A percentile compares a stretch with the other conserved stretches of the same genome.
Evolutionary conservation across 2,888 invertebrate genomes (phyloP).

Genomic region (Blera fallax): DNA sequence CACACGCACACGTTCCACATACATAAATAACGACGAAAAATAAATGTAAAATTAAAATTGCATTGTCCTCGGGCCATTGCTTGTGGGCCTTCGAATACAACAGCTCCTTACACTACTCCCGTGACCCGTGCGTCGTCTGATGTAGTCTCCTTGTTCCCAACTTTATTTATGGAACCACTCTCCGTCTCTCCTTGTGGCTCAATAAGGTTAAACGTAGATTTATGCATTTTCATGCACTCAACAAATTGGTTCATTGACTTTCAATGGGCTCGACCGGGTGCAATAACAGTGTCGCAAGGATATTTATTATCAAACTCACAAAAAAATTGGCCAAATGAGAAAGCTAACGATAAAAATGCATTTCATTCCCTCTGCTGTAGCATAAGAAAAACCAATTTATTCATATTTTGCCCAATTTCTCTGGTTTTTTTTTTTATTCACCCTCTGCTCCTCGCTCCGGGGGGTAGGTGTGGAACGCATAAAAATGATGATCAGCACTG

Average conservation of each 20-base stretch:
- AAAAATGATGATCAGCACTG: conserved; percentile 68
- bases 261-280: not conserved
- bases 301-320: conserved; percentile 28
- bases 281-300: conserved; percentile 11
- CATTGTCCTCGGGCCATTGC: conserved; percentile 45
- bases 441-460: not conserved
- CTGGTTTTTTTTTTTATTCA: conserved; percentile 19
- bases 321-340: conserved; percentile 10
- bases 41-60: conserved; percentile 47
- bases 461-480: conserved; percentile 47
- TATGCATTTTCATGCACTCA: conserved; percentile 62
- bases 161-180: conserved; percentile 47
- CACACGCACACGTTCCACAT: conserved; percentile 2
- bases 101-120: not conserved
- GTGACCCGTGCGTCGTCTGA: not conserved
- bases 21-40: conserved; percentile 39
- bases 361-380: not conserved
- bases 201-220: conserved; percentile 62
- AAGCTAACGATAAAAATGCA: conserved; percentile 51
- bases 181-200: not conserved
- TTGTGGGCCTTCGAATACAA: not conserved
- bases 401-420: conserved; percentile 47
- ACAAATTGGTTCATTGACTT: conserved; percentile 69
- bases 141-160: conserved; percentile 12
- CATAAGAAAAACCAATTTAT: conserved; percentile 47